Conservation (phyloP, 1,140 invertebrate species). For the Psix sp. region DNA sequence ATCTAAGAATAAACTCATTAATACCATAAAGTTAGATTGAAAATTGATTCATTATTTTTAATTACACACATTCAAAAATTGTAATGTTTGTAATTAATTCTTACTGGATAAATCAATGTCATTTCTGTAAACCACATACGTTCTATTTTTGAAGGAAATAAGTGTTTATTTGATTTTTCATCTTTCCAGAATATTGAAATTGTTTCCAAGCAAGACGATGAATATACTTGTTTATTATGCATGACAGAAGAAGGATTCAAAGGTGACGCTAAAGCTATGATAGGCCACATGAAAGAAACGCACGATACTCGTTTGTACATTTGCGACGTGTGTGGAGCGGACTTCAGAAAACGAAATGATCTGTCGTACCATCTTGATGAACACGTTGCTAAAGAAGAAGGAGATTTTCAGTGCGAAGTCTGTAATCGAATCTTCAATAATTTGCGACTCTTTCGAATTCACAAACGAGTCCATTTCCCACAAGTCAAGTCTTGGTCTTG, state of each 20-base stretch:
- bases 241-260: constrained; percentile 69
- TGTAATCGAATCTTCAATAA: constrained; percentile 82
- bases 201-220: constrained; percentile 75
- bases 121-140: too few species aligned
- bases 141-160: too few species aligned
- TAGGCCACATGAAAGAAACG: constrained; percentile 79
- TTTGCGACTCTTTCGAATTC: constrained; percentile 80
- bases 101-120: too few species aligned
- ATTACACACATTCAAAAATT: not conserved
- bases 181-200: constrained; percentile 60
- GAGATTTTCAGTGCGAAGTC: constrained; percentile 82
- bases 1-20: not conserved
- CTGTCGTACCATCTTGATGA: constrained; percentile 82
- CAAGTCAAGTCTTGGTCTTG: constrained; percentile 82
- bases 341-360: constrained; percentile 81
- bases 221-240: constrained; percentile 81
- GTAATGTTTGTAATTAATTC: not conserved
- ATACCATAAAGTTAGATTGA: not conserved
- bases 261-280: constrained; percentile 79
- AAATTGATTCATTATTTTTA: not conserved
- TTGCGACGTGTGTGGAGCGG: constrained; percentile 83
- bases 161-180: not conserved
- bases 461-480: constrained; percentile 81
- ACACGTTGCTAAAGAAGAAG: constrained; percentile 80
- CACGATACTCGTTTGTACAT: constrained; percentile 83